A percentile compares a stretch with the other conserved stretches of the same genome.
These are phyloP conservation scores for Dipodomys spectabilis DNA, from an alignment of 2,113 vertebrate species.

Conservation along the genomic window DNA sequence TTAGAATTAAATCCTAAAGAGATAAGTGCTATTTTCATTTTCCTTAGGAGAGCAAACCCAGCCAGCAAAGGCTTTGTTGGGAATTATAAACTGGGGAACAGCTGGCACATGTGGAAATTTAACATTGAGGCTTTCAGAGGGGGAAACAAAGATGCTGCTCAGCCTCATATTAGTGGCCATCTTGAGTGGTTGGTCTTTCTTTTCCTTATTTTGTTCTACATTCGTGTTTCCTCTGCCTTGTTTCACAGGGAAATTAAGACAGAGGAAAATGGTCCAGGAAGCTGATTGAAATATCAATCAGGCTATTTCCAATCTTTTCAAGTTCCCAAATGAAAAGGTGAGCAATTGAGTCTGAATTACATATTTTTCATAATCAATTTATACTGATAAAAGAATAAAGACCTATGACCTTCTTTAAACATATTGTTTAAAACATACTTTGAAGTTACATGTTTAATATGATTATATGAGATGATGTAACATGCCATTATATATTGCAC, in stretches of 20 bases:
- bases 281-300: not conserved
- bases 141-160: not conserved
- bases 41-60: conserved; percentile 29
- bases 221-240: not conserved
- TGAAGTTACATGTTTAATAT: conserved; percentile 4
- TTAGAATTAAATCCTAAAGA: conserved; percentile 38
- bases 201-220: not conserved
- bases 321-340: conserved; percentile 4
- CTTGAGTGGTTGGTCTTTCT: not conserved
- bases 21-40: conserved; percentile 37
- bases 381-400: conserved; percentile 49
- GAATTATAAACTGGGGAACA: conserved; percentile 22
- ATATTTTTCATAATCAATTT: conserved; percentile 38
- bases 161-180: not conserved
- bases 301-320: conserved; percentile 39
- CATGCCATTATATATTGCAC: conserved; percentile 3
- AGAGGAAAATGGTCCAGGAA: not conserved
- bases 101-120: not conserved
- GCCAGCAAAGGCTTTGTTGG: conserved; percentile 27
- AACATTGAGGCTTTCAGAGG: not conserved
- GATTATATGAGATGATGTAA: conserved; percentile 54
- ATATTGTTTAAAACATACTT: conserved; percentile 21
- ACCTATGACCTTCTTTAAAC: conserved; percentile 28
- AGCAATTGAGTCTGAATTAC: not conserved
- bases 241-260: not conserved